These are phyloP conservation scores for Ophioninae sp. DNA, from an alignment of 2,888 invertebrate species.

Conservation along the genomic window DNA sequence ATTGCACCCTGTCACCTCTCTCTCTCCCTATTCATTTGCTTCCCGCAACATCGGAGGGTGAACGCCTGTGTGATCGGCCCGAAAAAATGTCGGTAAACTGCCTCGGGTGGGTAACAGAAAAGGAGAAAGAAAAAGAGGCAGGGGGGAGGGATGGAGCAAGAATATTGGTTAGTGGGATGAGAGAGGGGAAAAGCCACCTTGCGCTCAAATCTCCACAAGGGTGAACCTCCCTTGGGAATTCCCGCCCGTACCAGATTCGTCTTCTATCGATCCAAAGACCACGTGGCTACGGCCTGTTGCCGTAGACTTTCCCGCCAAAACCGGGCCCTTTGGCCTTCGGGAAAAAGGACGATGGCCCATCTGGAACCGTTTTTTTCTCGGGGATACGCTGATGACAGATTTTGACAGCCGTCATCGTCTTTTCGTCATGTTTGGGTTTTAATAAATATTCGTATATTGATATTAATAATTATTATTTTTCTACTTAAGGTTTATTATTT, in stretches of 20 bases:
- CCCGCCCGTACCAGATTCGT: conserved; percentile 38
- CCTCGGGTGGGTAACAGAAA: conserved; percentile 30
- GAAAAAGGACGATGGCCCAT: conserved; percentile 6
- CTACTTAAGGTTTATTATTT: too few relatives aligned
- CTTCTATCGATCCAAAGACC: conserved; percentile 35
- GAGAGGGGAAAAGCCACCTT: conserved; percentile 46
- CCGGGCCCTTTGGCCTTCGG: neutral
- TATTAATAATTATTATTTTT: too few relatives aligned
- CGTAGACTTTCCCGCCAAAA: conserved; percentile 53
- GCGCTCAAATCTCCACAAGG: conserved; percentile 49
- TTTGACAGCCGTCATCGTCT: too few relatives aligned
- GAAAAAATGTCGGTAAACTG: conserved; percentile 36
- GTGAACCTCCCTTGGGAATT: conserved; percentile 54
- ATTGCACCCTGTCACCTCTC: conserved; percentile 9
- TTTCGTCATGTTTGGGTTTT: too few relatives aligned
- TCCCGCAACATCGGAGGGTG: conserved; percentile 14
- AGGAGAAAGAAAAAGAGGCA: neutral
- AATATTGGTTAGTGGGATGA: conserved; percentile 35
- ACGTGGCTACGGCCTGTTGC: conserved; percentile 18
- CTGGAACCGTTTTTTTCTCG: neutral
- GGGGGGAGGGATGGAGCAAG: neutral
- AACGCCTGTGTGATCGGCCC: conserved; percentile 36
- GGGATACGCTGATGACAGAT: too few relatives aligned
- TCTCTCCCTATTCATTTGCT: neutral
- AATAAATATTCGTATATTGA: too few relatives aligned